A percentile compares a stretch with the other conserved stretches of the same genome.
These are phyloP conservation scores for Octodonta nipae DNA, from an alignment of 2,888 invertebrate genomes.

Conservation along the genomic window DNA sequence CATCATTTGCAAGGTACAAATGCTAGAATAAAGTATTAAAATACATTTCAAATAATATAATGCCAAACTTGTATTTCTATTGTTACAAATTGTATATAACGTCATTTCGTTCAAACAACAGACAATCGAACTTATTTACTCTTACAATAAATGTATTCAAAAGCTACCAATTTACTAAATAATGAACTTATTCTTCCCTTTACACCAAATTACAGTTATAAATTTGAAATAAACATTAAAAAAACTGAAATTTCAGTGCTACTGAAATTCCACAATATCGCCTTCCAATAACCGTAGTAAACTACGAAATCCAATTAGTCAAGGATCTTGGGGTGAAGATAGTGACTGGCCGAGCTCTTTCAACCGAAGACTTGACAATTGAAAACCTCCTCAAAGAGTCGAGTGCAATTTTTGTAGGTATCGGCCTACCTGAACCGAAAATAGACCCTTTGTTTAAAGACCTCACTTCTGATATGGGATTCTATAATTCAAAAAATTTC, in stretches of 20 bases:
- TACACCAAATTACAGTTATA: too few relatives aligned
- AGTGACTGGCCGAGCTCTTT: slow-evolving; percentile 57
- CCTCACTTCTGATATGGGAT: slow-evolving; percentile 68
- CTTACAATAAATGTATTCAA: too few relatives aligned
- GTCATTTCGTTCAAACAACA: too few relatives aligned
- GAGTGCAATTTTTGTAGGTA: slow-evolving; percentile 70
- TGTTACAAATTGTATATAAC: too few relatives aligned
- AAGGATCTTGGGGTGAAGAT: slow-evolving; percentile 88
- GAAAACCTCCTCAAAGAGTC: slow-evolving; percentile 56
- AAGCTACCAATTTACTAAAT: too few relatives aligned
- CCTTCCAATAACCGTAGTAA: slow-evolving; percentile 79
- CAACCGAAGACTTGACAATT: slow-evolving; percentile 60
- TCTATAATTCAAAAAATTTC: slow-evolving; percentile 90
- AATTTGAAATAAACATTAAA: too few relatives aligned
- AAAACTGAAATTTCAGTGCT: slow-evolving; percentile 45
- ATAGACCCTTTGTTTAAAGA: slow-evolving; percentile 61
- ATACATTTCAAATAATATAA: too few relatives aligned
- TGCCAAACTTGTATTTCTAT: too few relatives aligned
- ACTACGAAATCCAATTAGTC: slow-evolving; percentile 83
- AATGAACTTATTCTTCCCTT: too few relatives aligned
- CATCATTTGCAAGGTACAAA: too few relatives aligned
- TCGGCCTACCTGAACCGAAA: slow-evolving; percentile 86
- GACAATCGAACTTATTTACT: too few relatives aligned
- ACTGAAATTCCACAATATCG: slow-evolving; percentile 96
- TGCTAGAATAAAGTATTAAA: too few relatives aligned